phyloP scores from a whole-genome alignment of 2,113 vertebrate species.

The Dascyllus trimaculatus region DNA sequence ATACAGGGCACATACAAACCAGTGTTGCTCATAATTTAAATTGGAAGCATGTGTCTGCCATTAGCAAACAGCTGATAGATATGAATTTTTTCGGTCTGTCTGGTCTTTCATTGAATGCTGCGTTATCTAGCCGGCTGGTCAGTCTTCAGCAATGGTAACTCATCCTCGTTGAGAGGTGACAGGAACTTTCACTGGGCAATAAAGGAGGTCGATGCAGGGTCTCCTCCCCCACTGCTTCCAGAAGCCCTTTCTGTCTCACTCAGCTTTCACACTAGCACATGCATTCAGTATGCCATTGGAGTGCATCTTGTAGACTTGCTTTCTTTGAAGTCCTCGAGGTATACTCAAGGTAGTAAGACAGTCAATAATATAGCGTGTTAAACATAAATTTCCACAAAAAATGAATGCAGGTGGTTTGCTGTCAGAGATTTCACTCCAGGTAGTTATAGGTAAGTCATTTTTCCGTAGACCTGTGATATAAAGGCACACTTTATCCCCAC shows the following conservation, averaged over 20 bases:
- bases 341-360: background rate
- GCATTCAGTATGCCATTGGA: conserved; percentile 12
- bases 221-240: conserved; percentile 35
- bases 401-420: too few species aligned
- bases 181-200: conserved; percentile 50
- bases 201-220: conserved; percentile 31
- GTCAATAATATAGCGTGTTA: background rate
- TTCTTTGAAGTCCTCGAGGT: conserved; percentile 38
- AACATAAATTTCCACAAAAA: background rate
- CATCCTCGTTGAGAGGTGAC: conserved; percentile 45
- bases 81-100: too few species aligned
- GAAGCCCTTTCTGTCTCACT: conserved; percentile 18
- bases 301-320: conserved; percentile 23
- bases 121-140: background rate
- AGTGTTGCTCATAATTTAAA: too few species aligned
- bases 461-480: too few species aligned
- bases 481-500: too few species aligned
- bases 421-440: too few species aligned
- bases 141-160: conserved; percentile 22
- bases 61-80: too few species aligned
- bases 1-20: too few species aligned
- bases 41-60: too few species aligned
- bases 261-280: conserved; percentile 14
- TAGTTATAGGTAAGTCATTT: too few species aligned
- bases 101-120: too few species aligned